A percentile compares a stretch with the other conserved stretches of the same genome.
Evolutionary conservation across 2,888 invertebrate genomes (phyloP).

Genomic region (Mesoligia furuncula): DNA sequence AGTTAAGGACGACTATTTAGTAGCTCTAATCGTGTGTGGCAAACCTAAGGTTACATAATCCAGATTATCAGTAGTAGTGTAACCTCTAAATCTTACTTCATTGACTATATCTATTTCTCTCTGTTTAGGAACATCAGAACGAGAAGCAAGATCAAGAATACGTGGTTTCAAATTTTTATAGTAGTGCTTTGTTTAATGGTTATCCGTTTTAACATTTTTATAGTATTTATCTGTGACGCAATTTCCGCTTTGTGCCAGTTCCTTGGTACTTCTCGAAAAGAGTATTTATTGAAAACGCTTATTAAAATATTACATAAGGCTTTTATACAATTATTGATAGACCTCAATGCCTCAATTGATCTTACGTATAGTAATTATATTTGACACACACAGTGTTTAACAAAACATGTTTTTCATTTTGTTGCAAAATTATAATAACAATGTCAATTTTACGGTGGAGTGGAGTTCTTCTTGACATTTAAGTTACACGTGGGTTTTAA

Average conservation of each 20-base stretch:
- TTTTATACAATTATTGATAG: constrained; percentile 30
- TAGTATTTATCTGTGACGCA: constrained; percentile 38
- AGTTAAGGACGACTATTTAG: neutral
- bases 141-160: constrained; percentile 35
- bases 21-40: neutral
- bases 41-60: constrained; percentile 23
- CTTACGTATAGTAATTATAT: constrained; percentile 56
- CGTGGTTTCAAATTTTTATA: constrained; percentile 2
- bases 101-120: constrained; percentile 47
- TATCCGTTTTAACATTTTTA: constrained; percentile 21
- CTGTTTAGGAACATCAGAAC: constrained; percentile 2
- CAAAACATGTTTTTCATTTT: constrained; percentile 20
- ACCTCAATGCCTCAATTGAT: constrained; percentile 55
- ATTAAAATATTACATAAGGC: constrained; percentile 53
- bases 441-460: constrained; percentile 37
- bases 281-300: constrained; percentile 38
- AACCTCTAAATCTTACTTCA: constrained; percentile 60
- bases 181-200: constrained; percentile 21
- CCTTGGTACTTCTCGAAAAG: constrained; percentile 16
- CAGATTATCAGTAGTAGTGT: constrained; percentile 37
- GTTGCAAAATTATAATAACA: constrained; percentile 36
- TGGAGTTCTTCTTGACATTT: constrained; percentile 36
- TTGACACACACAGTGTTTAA: constrained; percentile 40
- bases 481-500: neutral
- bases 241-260: constrained; percentile 43